phyloP scores from a whole-genome alignment of 1,140 invertebrate genomes.

The Brachionus angularis region DNA sequence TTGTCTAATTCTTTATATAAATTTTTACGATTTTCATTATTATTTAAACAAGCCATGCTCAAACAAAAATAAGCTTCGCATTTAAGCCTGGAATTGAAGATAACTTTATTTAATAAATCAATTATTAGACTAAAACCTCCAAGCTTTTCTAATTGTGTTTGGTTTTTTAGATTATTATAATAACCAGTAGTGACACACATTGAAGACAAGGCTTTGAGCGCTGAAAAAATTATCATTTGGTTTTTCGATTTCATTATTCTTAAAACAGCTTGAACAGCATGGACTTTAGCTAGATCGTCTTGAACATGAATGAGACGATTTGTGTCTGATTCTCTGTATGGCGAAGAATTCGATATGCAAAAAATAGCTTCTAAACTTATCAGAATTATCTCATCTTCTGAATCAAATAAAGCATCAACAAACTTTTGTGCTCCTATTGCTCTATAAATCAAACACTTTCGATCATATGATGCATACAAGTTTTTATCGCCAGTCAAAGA shows the following conservation, averaged over 20 bases:
- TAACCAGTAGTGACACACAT: slow-evolving; percentile 13
- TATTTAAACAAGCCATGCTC: neutral
- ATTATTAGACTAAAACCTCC: slow-evolving; percentile 4
- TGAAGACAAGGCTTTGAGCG: slow-evolving; percentile 1
- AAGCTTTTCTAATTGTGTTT: slow-evolving; percentile 12
- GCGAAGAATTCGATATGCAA: slow-evolving; percentile 11
- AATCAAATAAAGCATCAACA: slow-evolving; percentile 19
- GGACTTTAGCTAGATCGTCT: slow-evolving; percentile 22
- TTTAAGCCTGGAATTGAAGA: neutral
- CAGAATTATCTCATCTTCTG: slow-evolving; percentile 3
- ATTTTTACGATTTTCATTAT: slow-evolving; percentile 3
- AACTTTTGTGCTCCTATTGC: slow-evolving; percentile 21
- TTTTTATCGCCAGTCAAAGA: slow-evolving; percentile 26
- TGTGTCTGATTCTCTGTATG: slow-evolving; percentile 10
- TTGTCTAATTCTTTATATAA: neutral
- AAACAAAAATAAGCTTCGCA: slow-evolving; percentile 6
- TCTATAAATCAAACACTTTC: slow-evolving; percentile 15
- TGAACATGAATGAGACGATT: slow-evolving; percentile 8
- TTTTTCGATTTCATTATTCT: slow-evolving; percentile 10
- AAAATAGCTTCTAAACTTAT: slow-evolving; percentile 25
- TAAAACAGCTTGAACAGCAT: neutral
- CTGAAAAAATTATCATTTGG: neutral
- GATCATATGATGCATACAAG: neutral
- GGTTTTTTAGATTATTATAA: neutral
- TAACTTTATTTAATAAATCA: neutral